Percentiles rank a stretch among this genome's conserved stretches.
Conservation (phyloP, 2,888 invertebrate species). For the Helleia helle region DNA sequence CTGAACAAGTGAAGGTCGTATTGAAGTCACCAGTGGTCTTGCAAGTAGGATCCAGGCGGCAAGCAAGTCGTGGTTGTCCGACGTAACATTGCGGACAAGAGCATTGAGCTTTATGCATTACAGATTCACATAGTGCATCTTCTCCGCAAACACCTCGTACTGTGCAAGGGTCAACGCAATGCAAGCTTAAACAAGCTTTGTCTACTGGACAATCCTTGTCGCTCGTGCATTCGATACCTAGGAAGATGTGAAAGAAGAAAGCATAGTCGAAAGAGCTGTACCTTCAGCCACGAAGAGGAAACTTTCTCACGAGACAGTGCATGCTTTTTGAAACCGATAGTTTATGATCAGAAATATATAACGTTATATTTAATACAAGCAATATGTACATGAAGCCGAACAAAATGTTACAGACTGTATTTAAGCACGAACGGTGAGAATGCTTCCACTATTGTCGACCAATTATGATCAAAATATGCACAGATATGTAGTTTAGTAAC, state of each 20-base stretch:
- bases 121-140: slow-evolving; percentile 90
- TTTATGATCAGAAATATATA: slow-evolving; percentile 69
- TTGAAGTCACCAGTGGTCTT: slow-evolving; percentile 76
- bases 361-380: slow-evolving; percentile 75
- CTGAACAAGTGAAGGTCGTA: slow-evolving; percentile 76
- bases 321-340: slow-evolving; percentile 76
- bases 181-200: slow-evolving; percentile 92
- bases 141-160: slow-evolving; percentile 91
- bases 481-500: slow-evolving; percentile 19
- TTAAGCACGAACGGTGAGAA: slow-evolving; percentile 75
- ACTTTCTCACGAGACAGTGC: slow-evolving; percentile 84
- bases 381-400: slow-evolving; percentile 76
- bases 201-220: slow-evolving; percentile 94
- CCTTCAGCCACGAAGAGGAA: slow-evolving; percentile 92
- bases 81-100: slow-evolving; percentile 91
- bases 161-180: slow-evolving; percentile 93
- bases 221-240: slow-evolving; percentile 90
- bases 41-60: slow-evolving; percentile 87
- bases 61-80: slow-evolving; percentile 86
- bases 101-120: slow-evolving; percentile 89
- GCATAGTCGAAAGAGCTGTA: slow-evolving; percentile 81
- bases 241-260: slow-evolving; percentile 75
- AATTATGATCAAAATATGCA: slow-evolving; percentile 33
- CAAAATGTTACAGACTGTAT: slow-evolving; percentile 69
- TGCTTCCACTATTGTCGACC: slow-evolving; percentile 67